A percentile compares a stretch with the other conserved stretches of the same genome.
These are phyloP conservation scores for Pycnonotus jocosus DNA, from an alignment of 2,113 vertebrate genomes.

Conservation along the genomic window DNA sequence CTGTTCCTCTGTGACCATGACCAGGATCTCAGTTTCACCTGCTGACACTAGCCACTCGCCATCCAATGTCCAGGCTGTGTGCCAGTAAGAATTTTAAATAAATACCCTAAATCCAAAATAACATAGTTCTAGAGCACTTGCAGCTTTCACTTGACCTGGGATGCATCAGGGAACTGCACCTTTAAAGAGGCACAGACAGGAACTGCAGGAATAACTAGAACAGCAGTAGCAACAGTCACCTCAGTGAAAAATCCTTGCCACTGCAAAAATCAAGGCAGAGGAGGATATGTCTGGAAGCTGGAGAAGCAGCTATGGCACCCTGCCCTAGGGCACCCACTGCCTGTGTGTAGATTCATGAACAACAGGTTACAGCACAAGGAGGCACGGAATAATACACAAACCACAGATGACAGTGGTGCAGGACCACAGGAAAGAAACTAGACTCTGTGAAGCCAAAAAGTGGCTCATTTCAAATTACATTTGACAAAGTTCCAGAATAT, in stretches of 20 bases:
- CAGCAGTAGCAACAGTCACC: neutral
- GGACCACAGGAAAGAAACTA: neutral
- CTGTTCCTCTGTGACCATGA: neutral
- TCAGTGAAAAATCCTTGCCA: neutral
- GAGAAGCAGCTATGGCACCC: neutral
- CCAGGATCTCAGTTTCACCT: neutral
- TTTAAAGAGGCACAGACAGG: neutral
- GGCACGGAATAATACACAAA: neutral
- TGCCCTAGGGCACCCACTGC: neutral
- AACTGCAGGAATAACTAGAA: neutral
- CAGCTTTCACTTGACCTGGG: neutral
- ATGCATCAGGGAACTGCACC: neutral
- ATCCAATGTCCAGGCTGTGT: neutral
- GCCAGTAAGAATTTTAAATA: neutral
- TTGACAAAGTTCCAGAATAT: neutral
- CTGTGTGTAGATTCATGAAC: neutral
- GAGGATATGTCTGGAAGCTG: neutral
- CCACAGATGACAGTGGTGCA: neutral
- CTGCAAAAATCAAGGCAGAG: neutral
- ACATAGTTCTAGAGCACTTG: neutral
- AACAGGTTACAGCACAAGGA: neutral
- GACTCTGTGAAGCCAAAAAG: neutral
- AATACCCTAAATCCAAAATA: neutral
- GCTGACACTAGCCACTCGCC: neutral
- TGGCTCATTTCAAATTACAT: neutral